phyloP scores from a whole-genome alignment of 2,888 invertebrate genomes.

The Hirtodrosophila duncani region DNA sequence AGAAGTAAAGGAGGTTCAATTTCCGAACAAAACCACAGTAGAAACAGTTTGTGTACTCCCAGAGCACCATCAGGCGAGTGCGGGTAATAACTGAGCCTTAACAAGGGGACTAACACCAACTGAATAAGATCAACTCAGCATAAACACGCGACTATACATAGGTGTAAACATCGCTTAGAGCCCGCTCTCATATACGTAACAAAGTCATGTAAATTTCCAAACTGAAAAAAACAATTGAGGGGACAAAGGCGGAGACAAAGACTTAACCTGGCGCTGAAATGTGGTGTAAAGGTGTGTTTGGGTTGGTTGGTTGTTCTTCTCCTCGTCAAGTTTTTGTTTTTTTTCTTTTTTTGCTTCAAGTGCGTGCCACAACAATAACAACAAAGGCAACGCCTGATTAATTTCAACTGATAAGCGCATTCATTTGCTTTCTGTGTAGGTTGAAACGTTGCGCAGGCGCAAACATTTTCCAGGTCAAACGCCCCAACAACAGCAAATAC shows the following conservation, averaged over 20 bases:
- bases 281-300: conserved; percentile 21
- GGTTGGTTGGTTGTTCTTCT: conserved; percentile 9
- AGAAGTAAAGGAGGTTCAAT: too few species aligned
- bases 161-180: too few species aligned
- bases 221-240: conserved; percentile 61
- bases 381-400: conserved; percentile 65
- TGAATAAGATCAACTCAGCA: too few species aligned
- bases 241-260: conserved; percentile 31
- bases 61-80: too few species aligned
- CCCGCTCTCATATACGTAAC: conserved; percentile 6
- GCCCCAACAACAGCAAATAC: conserved; percentile 37
- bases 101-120: too few species aligned
- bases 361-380: conserved; percentile 55
- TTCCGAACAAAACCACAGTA: too few species aligned
- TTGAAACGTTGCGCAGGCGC: conserved; percentile 67
- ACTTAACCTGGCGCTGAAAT: conserved; percentile 57
- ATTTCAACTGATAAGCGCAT: conserved; percentile 67
- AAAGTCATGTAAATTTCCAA: conserved; percentile 57
- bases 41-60: too few species aligned
- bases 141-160: too few species aligned
- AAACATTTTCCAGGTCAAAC: conserved; percentile 69
- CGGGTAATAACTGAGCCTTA: too few species aligned
- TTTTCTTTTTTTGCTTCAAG: conserved; percentile 58
- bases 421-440: conserved; percentile 70
- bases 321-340: too few species aligned